phyloP scores from a whole-genome alignment of 2,888 invertebrate genomes.

The Andrena praecox region DNA sequence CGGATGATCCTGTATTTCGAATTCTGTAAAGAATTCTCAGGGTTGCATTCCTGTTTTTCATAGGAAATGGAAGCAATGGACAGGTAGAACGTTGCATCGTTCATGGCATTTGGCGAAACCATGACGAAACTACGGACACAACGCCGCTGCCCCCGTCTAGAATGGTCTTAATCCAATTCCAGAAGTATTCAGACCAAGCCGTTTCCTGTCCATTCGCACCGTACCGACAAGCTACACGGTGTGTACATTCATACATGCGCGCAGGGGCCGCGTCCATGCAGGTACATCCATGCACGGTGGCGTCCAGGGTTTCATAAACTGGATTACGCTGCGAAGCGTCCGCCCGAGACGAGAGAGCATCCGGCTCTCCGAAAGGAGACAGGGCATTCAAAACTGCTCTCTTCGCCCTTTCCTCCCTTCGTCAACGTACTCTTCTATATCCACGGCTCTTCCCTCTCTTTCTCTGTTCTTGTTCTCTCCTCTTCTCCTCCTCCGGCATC shows the following conservation, averaged over 20 bases:
- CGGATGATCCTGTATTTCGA: conserved; percentile 29
- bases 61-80: conserved; percentile 35
- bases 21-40: conserved; percentile 14
- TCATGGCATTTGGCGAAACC: conserved; percentile 45
- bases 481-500: conserved; percentile 34
- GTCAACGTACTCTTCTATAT: conserved; percentile 43
- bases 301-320: conserved; percentile 75
- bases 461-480: conserved; percentile 18
- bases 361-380: conserved; percentile 76
- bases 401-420: conserved; percentile 54
- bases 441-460: conserved; percentile 17
- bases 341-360: conserved; percentile 72
- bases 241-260: conserved; percentile 46
- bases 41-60: conserved; percentile 59
- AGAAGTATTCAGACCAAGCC: conserved; percentile 76
- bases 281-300: conserved; percentile 37
- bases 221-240: conserved; percentile 64
- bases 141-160: conserved; percentile 42
- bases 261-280: conserved; percentile 1
- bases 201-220: conserved; percentile 81
- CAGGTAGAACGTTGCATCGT: conserved; percentile 28
- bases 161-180: conserved; percentile 79
- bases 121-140: conserved; percentile 58
- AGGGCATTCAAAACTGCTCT: conserved; percentile 71
- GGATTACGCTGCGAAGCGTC: conserved; percentile 75